A percentile compares a stretch with the other conserved stretches of the same genome.
These are phyloP conservation scores for Melinopterus prodromus DNA, from an alignment of 2,888 invertebrate species.

Conservation along the genomic window DNA sequence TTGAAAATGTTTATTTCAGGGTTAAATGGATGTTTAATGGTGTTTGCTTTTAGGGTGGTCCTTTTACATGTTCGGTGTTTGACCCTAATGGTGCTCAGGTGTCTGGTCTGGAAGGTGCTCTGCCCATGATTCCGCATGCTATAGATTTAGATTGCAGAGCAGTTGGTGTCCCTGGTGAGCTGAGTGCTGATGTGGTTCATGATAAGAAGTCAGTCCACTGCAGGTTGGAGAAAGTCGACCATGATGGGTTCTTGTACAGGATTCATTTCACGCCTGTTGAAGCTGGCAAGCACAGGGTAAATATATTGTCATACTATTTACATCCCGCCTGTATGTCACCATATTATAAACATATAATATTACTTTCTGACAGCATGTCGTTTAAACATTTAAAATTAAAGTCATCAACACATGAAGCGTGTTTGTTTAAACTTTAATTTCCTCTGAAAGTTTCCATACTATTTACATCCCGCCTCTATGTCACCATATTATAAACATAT, in stretches of 20 bases:
- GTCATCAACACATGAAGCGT: too few species aligned
- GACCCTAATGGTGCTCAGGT: slow-evolving; percentile 91
- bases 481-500: too few species aligned
- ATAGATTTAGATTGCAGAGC: slow-evolving; percentile 76
- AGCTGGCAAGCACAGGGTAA: slow-evolving; percentile 78
- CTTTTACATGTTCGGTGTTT: slow-evolving; percentile 95
- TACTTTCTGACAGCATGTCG: too few species aligned
- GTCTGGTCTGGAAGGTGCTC: slow-evolving; percentile 81
- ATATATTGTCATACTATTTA: slow-evolving; percentile 26
- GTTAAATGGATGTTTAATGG: neutral
- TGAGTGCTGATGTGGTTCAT: slow-evolving; percentile 89
- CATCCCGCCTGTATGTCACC: too few species aligned
- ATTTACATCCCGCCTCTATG: slow-evolving; percentile 19
- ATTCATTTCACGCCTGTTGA: slow-evolving; percentile 83
- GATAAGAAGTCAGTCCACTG: slow-evolving; percentile 86
- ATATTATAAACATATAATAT: too few species aligned
- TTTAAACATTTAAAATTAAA: too few species aligned
- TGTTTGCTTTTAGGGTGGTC: slow-evolving; percentile 76
- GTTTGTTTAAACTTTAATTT: too few species aligned
- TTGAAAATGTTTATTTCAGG: slow-evolving; percentile 44
- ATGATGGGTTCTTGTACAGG: slow-evolving; percentile 71
- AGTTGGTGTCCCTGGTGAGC: slow-evolving; percentile 86
- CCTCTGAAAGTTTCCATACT: too few species aligned
- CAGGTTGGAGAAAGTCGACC: slow-evolving; percentile 81
- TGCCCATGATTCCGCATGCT: slow-evolving; percentile 87